phyloP scores from a whole-genome alignment of 1,140 invertebrate species.

The Maniola jurtina region DNA sequence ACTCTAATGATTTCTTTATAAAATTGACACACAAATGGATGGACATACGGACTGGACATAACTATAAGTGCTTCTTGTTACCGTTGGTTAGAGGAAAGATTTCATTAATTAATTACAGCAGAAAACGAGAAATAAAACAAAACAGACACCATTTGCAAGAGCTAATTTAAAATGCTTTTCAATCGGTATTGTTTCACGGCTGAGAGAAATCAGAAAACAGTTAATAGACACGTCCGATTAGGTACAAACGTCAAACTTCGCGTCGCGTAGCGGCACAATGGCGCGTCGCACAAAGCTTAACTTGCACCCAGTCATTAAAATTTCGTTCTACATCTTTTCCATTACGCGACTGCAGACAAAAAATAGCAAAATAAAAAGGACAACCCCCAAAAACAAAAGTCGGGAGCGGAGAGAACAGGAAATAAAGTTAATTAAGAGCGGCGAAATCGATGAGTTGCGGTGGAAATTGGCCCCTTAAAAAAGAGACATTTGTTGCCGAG shows the following conservation, averaged over 20 bases:
- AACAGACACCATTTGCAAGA: neutral
- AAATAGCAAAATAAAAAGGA: constrained; percentile 74
- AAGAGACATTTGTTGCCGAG: constrained; percentile 77
- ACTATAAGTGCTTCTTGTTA: no score
- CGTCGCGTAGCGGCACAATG: constrained; percentile 58
- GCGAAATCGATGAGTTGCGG: constrained; percentile 78
- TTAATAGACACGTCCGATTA: constrained; percentile 48
- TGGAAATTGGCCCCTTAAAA: constrained; percentile 77
- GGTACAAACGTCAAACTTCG: constrained; percentile 63
- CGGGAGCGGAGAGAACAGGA: constrained; percentile 73
- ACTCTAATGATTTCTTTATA: no score
- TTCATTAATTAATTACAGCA: no score
- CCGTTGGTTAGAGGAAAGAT: neutral
- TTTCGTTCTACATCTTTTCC: constrained; percentile 78
- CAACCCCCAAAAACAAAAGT: constrained; percentile 73
- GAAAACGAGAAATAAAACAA: neutral
- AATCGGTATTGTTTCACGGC: constrained; percentile 16
- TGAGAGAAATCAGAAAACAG: constrained; percentile 14
- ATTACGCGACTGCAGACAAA: constrained; percentile 75
- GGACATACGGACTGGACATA: no score
- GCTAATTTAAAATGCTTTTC: neutral
- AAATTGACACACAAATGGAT: no score
- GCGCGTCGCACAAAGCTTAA: constrained; percentile 66
- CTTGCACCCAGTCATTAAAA: constrained; percentile 75
- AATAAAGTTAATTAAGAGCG: constrained; percentile 79